phyloP scores from a whole-genome alignment of 2,888 invertebrate genomes.

The Helicoverpa assulta region DNA sequence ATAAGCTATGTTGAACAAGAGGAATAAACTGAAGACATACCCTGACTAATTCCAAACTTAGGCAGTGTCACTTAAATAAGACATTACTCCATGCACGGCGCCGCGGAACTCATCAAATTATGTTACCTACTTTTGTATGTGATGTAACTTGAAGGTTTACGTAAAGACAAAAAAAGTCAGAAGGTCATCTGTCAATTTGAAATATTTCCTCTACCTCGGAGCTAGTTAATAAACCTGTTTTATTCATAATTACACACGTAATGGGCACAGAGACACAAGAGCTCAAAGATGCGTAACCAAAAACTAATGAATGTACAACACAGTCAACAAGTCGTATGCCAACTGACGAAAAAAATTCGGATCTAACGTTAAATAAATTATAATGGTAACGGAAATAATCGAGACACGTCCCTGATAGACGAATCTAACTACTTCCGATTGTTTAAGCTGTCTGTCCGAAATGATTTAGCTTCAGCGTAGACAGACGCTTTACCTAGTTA shows the following conservation, averaged over 20 bases:
- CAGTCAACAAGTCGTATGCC: slow-evolving; percentile 34
- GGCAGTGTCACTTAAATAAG: slow-evolving; percentile 9
- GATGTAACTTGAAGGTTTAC: slow-evolving; percentile 37
- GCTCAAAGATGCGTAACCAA: slow-evolving; percentile 50
- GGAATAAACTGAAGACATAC: slow-evolving; percentile 18
- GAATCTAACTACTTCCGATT: slow-evolving; percentile 40
- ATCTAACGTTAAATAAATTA: slow-evolving; percentile 15
- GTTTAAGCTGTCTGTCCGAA: background rate
- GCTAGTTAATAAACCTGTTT: slow-evolving; percentile 45
- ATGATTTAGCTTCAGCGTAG: background rate
- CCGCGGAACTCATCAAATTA: slow-evolving; percentile 8
- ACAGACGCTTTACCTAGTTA: background rate
- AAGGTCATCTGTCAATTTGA: slow-evolving; percentile 53
- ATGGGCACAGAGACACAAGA: slow-evolving; percentile 22
- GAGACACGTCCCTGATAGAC: slow-evolving; percentile 28
- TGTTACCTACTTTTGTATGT: slow-evolving; percentile 39
- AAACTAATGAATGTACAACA: slow-evolving; percentile 34
- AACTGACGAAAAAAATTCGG: slow-evolving; percentile 18
- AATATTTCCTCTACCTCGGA: slow-evolving; percentile 44
- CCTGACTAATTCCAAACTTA: slow-evolving; percentile 1
- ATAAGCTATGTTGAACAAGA: slow-evolving; percentile 15
- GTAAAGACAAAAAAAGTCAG: slow-evolving; percentile 33
- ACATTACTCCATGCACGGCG: slow-evolving; percentile 11
- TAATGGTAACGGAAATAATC: slow-evolving; percentile 29
- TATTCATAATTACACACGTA: slow-evolving; percentile 40